Evolutionary conservation across 2,113 vertebrate species (phyloP), one percentile per base, ranked within the genome.

Genomic region (Telmatochromis sp.): DNA sequence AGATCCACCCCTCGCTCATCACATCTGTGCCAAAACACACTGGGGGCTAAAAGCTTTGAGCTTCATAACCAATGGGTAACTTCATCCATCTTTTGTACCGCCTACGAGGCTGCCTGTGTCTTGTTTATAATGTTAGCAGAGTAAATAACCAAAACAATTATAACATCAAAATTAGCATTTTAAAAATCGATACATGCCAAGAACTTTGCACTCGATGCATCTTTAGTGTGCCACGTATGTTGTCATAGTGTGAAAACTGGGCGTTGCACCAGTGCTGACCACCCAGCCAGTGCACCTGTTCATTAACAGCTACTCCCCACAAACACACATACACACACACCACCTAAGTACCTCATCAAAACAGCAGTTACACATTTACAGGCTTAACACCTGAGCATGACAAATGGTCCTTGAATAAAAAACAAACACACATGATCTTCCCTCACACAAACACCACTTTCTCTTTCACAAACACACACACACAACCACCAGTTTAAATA

Each of bases 241-340:
- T 75, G 8, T 58, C 9, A 53, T 33, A 21, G 21, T 31, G 47
- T 26, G 23, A n/a, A 54, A 28, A 47, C 42, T 6, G 10, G 33
- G 45, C n/a, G 33, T 40, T 19, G 2, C n/a, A 54, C 89, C 75
- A 71, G 31, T 73, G 58, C 57, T 37, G 90, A 92, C 95, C 92
- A 92, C 93, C 94, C 91, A 93, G 82, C 84, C 82, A n/a, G 28
- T 47, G 75, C 90, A 93, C 86, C 91, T 93, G 91, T 91, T 80
- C 73, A 65, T 50, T 40, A 28, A 86, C 73, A 89, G 23, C 80
- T 50, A 79, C 80, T 28, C 5, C 13, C 23, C 54, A 23, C n/a
- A 7, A 40, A 57, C 51, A 86, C 51, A 81, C 86, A 85, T 33
- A 54, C 60, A 71, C 58, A 57, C 58, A 23, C 63, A 23, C 7